These are phyloP conservation scores for Papilio polytes DNA, from an alignment of 1,140 invertebrate species.

Conservation along the genomic window DNA sequence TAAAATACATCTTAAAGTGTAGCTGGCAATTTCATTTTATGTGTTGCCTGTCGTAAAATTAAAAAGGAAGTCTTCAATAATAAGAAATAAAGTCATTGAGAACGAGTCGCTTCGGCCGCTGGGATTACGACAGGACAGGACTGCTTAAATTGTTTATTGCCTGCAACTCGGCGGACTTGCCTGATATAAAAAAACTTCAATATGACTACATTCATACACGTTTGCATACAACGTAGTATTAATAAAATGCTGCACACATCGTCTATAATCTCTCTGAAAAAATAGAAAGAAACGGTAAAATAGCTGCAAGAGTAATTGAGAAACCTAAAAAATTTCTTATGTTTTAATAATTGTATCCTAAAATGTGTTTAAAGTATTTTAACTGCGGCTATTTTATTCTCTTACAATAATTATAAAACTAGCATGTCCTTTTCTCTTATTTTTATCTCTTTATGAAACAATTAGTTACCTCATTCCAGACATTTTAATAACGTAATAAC, in stretches of 20 bases:
- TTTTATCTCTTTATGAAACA: conserved; percentile 6
- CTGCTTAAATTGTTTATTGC: conserved; percentile 25
- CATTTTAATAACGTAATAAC: not conserved
- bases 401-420: not conserved
- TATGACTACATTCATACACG: not conserved
- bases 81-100: conserved; percentile 30
- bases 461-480: not conserved
- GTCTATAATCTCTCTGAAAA: not conserved
- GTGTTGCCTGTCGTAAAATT: conserved; percentile 24
- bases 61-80: conserved; percentile 32
- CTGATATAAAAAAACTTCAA: too few species aligned
- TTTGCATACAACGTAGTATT: not conserved
- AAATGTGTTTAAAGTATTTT: too few species aligned
- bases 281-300: too few species aligned
- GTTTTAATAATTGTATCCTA: too few species aligned
- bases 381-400: too few species aligned
- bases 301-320: too few species aligned
- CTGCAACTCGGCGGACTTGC: not conserved
- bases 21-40: conserved; percentile 25
- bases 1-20: not conserved
- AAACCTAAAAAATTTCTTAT: too few species aligned
- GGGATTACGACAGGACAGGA: conserved; percentile 14
- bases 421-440: not conserved
- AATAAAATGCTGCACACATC: not conserved
- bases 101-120: not conserved